A percentile compares a stretch with the other conserved stretches of the same genome.
These are phyloP conservation scores for Cyanoderma ruficeps DNA, from an alignment of 2,113 vertebrate genomes.

Conservation along the genomic window DNA sequence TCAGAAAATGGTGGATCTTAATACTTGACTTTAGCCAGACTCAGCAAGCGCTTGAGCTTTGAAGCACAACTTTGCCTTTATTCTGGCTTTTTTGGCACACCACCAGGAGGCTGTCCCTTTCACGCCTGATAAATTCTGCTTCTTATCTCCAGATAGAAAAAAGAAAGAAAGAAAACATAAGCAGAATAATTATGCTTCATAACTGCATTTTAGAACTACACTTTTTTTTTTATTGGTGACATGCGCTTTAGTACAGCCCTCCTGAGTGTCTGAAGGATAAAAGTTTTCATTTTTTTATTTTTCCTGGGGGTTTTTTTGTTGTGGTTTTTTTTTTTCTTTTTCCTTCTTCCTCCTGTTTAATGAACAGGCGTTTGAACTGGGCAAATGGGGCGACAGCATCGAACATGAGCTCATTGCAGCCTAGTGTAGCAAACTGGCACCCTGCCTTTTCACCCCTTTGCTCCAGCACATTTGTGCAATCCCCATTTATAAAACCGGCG, in stretches of 20 bases:
- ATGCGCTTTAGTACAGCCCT: conserved; percentile 21
- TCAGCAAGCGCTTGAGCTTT: conserved; percentile 82
- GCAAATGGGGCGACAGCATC: conserved; percentile 69
- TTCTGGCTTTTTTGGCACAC: conserved; percentile 80
- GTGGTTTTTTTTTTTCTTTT: not conserved
- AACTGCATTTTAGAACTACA: conserved; percentile 62
- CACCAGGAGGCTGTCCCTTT: conserved; percentile 84
- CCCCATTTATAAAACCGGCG: conserved; percentile 72
- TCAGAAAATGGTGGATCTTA: conserved; percentile 92
- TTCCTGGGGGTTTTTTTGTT: not conserved
- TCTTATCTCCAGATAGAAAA: conserved; percentile 76
- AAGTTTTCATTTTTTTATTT: conserved; percentile 47
- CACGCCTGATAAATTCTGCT: conserved; percentile 80
- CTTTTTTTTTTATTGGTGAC: conserved; percentile 35
- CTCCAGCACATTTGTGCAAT: conserved; percentile 73
- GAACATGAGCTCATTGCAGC: conserved; percentile 81
- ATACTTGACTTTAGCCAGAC: conserved; percentile 83
- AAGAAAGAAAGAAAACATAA: conserved; percentile 64
- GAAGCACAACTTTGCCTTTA: conserved; percentile 82
- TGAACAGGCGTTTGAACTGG: conserved; percentile 75
- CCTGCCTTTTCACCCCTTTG: conserved; percentile 79
- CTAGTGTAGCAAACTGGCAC: conserved; percentile 84
- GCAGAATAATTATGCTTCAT: conserved; percentile 71
- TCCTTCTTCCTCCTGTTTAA: conserved; percentile 43
- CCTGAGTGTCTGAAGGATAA: conserved; percentile 61